A percentile compares a stretch with the other conserved stretches of the same genome.
Evolutionary conservation across 2,888 invertebrate genomes (phyloP).

Genomic region (Drosophila rubida): DNA sequence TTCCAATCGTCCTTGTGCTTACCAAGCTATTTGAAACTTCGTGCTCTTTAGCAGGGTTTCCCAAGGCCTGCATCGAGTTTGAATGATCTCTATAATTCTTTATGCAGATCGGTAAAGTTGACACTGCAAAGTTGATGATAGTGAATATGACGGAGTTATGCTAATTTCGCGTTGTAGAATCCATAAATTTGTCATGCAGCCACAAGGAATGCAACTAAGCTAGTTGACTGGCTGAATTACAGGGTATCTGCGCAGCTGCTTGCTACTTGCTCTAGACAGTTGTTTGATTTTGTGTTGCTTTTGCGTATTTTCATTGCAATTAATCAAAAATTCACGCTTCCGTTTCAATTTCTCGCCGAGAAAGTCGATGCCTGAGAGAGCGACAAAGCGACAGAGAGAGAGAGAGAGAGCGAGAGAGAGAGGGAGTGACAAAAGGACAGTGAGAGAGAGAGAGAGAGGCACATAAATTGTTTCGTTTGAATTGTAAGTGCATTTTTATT

Average conservation of each 20-base stretch:
- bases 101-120: too few species aligned
- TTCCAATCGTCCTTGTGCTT: background rate
- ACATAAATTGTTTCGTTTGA: conserved; percentile 61
- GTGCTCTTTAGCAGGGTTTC: background rate
- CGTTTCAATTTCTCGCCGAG: conserved; percentile 48
- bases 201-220: background rate
- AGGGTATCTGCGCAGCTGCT: conserved; percentile 16
- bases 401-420: background rate
- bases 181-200: too few species aligned
- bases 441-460: background rate
- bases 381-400: background rate
- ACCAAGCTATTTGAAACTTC: background rate
- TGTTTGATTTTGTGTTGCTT: conserved; percentile 23
- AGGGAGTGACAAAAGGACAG: background rate
- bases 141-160: too few species aligned
- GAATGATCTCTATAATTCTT: too few species aligned
- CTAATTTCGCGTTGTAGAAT: too few species aligned
- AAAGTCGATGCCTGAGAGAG: too few species aligned
- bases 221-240: background rate
- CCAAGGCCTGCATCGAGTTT: background rate
- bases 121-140: too few species aligned
- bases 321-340: conserved; percentile 69
- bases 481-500: conserved; percentile 69
- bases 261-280: background rate
- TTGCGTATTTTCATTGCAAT: conserved; percentile 63